Percentiles rank a stretch among this genome's conserved stretches.
These are phyloP conservation scores for Garra rufa DNA, from an alignment of 2,113 vertebrate species.

Conservation along the genomic window DNA sequence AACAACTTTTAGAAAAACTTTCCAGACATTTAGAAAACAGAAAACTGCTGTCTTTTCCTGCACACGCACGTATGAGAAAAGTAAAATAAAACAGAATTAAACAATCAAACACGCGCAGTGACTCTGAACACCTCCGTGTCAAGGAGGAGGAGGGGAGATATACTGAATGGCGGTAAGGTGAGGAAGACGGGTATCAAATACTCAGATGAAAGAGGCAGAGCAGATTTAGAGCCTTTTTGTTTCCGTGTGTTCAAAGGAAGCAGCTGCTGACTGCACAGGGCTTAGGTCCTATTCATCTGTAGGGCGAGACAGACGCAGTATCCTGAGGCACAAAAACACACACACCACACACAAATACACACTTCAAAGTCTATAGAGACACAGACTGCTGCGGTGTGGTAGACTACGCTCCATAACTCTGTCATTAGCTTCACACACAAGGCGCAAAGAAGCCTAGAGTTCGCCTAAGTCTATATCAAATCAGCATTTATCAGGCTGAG, in stretches of 20 bases:
- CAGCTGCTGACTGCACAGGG: slow-evolving; percentile 77
- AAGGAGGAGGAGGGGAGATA: slow-evolving; percentile 28
- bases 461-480: slow-evolving; percentile 39
- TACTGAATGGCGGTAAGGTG: slow-evolving; percentile 60
- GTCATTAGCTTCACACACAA: slow-evolving; percentile 57
- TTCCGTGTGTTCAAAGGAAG: slow-evolving; percentile 77
- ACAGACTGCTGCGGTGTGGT: slow-evolving; percentile 35
- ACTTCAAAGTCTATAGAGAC: slow-evolving; percentile 65
- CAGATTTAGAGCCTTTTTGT: slow-evolving; percentile 78
- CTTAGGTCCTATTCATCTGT: slow-evolving; percentile 71
- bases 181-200: slow-evolving; percentile 74
- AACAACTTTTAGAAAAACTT: background rate
- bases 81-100: background rate
- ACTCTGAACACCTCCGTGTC: slow-evolving; percentile 20
- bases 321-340: slow-evolving; percentile 61
- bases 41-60: background rate
- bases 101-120: background rate
- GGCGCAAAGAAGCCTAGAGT: slow-evolving; percentile 47
- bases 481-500: slow-evolving; percentile 25
- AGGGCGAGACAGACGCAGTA: slow-evolving; percentile 60
- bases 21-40: background rate
- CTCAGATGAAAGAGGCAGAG: slow-evolving; percentile 74
- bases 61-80: background rate
- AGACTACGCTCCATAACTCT: slow-evolving; percentile 52
- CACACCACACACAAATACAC: slow-evolving; percentile 49